Evolutionary conservation across 2,797 vertebrate species (phyloP), one percentile per base, ranked within the genome.

Genomic region (Pygocentrus nattereri): DNA sequence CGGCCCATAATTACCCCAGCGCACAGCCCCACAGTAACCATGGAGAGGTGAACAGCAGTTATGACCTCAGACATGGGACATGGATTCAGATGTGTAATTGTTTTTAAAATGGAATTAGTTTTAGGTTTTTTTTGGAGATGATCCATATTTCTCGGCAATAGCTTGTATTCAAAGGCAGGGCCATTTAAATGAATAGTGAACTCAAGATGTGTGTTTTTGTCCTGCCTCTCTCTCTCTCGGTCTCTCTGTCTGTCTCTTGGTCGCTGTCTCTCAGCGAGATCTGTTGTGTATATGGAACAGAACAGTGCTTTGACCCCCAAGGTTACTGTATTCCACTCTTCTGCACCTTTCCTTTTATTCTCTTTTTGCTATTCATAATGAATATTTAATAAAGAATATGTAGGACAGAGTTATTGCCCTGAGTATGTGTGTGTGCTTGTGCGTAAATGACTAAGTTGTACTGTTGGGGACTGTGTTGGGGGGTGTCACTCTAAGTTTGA

Each of bases 1-100:
- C 88, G 94, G 92, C 86, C 82, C 82, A 58, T 90, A 93, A 70
- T 90, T 93, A 94, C 93, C 93, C 93, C 92, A 87, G 88, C 72
- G 54, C 31, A 47, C 74, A 67, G 80, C 76, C 82, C 67, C 71
- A 76, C 84, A 80, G 88, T 88, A 86, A 86, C 86, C 85, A 89
- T 87, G 86, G 87, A 87, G 86, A 88, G 84, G 82, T 87, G 84
- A 87, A 78, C 68, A 65, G 74, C 86, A 82, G 80, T 80, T 85
- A 67, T 73, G 80, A 87, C 82, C 86, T 84, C 82, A 84, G 71
- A 80, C 56, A 80, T 68, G 86, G 82, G 78, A 87, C 84, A 74
- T 78, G 84, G 81, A 86, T 87, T 87, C 75, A 86, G 74, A 84
- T 78, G 80, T 82, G 78, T 87, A 86, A 87, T 86, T 87, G 84